Conservation (phyloP, 2,797 vertebrate genomes). For the Mycteria americana region DNA sequence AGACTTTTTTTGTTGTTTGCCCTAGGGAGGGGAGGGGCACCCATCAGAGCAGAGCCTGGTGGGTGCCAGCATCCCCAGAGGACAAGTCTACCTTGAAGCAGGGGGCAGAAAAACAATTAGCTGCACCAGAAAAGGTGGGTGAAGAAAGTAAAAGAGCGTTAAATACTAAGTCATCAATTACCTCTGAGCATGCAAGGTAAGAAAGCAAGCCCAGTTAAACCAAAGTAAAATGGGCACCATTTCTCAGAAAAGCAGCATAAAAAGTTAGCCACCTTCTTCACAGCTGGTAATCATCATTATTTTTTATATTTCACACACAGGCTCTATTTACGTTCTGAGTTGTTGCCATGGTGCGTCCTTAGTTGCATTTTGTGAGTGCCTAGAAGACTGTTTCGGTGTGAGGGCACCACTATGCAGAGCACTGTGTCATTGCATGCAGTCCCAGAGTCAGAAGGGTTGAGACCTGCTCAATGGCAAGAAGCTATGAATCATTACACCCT, state of each 20-base stretch:
- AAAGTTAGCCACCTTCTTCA: background rate
- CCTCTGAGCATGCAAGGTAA: background rate
- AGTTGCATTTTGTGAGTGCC: background rate
- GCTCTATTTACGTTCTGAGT: background rate
- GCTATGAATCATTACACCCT: background rate
- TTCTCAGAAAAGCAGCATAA: background rate
- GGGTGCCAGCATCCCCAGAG: background rate
- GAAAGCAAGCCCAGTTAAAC: background rate
- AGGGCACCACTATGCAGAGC: background rate
- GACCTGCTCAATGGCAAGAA: background rate
- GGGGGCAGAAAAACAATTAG: background rate
- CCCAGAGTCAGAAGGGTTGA: background rate
- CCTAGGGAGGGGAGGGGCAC: background rate
- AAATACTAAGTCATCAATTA: background rate
- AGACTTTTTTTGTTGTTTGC: background rate
- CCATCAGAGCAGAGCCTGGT: background rate
- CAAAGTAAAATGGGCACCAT: background rate
- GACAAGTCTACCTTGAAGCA: background rate
- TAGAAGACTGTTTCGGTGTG: background rate
- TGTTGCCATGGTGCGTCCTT: background rate
- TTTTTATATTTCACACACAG: background rate
- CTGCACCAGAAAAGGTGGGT: background rate
- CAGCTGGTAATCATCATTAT: too few relatives aligned
- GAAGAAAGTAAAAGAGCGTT: background rate
- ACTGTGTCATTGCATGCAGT: too few relatives aligned